Percentiles rank a stretch among this genome's conserved stretches.
phyloP scores from a whole-genome alignment of 2,113 vertebrate species.

The Oreotrochilus melanogaster region DNA sequence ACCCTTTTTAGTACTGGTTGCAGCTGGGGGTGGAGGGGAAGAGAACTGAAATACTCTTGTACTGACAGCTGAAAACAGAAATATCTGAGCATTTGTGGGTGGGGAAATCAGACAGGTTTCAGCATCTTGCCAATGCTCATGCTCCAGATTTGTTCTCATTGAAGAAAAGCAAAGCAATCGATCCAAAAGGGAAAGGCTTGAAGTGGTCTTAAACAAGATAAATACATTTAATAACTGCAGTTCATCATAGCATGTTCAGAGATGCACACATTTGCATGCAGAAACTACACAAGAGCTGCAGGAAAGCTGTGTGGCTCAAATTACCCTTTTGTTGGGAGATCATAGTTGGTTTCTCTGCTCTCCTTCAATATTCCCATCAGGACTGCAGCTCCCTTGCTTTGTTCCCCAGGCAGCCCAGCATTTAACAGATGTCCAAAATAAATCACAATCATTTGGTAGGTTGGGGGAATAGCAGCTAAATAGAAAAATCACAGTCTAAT shows the following conservation, averaged over 20 bases:
- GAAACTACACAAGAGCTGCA: background rate
- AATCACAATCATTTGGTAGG: conserved; percentile 19
- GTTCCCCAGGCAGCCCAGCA: conserved; percentile 18
- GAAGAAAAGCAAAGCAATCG: background rate
- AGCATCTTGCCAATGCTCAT: background rate
- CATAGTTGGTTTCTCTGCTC: background rate
- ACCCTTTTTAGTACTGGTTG: background rate
- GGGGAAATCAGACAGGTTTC: conserved; percentile 4
- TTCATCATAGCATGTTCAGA: background rate
- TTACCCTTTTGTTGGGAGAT: background rate
- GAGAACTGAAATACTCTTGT: conserved; percentile 40
- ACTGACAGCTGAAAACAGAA: conserved; percentile 53
- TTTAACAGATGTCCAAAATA: conserved; percentile 53
- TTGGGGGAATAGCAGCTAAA: background rate
- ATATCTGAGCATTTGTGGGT: background rate
- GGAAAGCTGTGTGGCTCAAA: background rate
- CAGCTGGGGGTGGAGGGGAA: background rate
- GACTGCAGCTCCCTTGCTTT: background rate
- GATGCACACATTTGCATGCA: background rate
- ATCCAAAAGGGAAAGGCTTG: background rate
- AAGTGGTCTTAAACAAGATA: background rate
- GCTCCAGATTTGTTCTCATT: background rate
- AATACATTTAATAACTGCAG: background rate
- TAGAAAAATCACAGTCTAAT: background rate
- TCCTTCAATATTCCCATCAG: conserved; percentile 40